phyloP scores from a whole-genome alignment of 2,113 vertebrate genomes.

The Crocuta crocuta region DNA sequence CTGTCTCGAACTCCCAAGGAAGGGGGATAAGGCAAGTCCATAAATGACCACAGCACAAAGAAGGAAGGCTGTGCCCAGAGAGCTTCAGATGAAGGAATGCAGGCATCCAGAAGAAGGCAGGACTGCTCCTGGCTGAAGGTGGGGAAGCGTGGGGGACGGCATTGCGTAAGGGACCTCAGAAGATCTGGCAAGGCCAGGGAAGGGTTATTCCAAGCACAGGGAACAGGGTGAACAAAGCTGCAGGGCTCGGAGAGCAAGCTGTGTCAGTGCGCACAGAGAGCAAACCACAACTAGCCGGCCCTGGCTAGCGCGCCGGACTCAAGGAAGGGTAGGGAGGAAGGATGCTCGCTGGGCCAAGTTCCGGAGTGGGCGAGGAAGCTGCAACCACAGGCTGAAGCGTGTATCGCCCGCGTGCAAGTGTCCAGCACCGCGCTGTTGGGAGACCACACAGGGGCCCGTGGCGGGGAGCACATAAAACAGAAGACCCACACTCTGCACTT shows the following conservation, averaged over 20 bases:
- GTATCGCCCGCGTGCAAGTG: fast-evolving
- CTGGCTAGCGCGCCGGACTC: not conserved
- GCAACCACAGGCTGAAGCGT: not conserved
- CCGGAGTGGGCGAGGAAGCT: not conserved
- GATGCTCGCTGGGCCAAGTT: not conserved
- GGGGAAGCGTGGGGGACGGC: too few species aligned
- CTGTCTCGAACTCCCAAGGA: not conserved
- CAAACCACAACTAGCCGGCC: not conserved
- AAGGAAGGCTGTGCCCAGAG: not conserved
- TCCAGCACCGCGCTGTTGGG: fast-evolving
- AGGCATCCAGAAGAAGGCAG: not conserved
- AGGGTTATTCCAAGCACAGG: not conserved
- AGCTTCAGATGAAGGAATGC: not conserved
- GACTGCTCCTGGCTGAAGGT: not conserved
- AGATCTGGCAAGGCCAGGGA: not conserved
- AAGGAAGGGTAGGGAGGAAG: not conserved
- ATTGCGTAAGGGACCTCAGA: not conserved
- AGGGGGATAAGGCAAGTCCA: not conserved
- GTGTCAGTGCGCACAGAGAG: not conserved
- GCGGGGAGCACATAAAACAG: not conserved
- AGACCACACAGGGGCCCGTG: not conserved
- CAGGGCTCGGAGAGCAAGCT: not conserved
- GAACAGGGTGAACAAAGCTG: not conserved
- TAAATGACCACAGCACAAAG: not conserved
- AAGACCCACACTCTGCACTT: not conserved